Conservation (phyloP, 2,797 vertebrate genomes). For the Miichthys miiuy region DNA sequence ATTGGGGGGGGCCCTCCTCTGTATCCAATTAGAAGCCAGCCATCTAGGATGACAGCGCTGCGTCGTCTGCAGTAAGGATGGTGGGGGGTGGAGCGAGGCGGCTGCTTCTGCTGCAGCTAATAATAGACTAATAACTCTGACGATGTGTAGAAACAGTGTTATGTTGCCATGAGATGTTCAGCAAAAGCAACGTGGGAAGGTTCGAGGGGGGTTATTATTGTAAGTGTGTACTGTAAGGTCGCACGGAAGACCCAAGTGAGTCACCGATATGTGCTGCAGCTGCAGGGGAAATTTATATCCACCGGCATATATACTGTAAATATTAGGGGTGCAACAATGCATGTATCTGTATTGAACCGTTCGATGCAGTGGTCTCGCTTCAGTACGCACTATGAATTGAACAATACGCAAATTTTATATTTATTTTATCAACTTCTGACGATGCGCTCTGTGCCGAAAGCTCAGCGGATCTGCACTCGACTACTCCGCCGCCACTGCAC, state of each 20-base stretch:
- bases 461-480: too few species aligned
- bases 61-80: conserved; percentile 46
- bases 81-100: conserved; percentile 41
- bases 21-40: conserved; percentile 91
- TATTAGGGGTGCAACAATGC: too few species aligned
- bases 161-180: conserved; percentile 43
- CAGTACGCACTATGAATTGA: too few species aligned
- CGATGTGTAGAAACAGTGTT: conserved; percentile 45
- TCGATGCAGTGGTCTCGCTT: too few species aligned
- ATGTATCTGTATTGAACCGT: too few species aligned
- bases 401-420: too few species aligned
- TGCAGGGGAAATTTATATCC: neutral
- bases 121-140: conserved; percentile 86
- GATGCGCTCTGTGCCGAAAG: too few species aligned
- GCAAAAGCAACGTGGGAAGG: conserved; percentile 33
- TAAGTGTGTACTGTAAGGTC: neutral
- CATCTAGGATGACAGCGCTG: conserved; percentile 88
- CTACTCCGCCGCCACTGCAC: too few species aligned
- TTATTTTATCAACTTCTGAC: too few species aligned
- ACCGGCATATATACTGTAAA: neutral
- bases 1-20: conserved; percentile 60
- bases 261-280: neutral
- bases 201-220: conserved; percentile 32
- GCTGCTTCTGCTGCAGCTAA: conserved; percentile 80
- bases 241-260: neutral